Percentiles rank a stretch among this genome's conserved stretches.
Conservation (phyloP, 2,888 invertebrate genomes). For the Tetrapedia diversipes region DNA sequence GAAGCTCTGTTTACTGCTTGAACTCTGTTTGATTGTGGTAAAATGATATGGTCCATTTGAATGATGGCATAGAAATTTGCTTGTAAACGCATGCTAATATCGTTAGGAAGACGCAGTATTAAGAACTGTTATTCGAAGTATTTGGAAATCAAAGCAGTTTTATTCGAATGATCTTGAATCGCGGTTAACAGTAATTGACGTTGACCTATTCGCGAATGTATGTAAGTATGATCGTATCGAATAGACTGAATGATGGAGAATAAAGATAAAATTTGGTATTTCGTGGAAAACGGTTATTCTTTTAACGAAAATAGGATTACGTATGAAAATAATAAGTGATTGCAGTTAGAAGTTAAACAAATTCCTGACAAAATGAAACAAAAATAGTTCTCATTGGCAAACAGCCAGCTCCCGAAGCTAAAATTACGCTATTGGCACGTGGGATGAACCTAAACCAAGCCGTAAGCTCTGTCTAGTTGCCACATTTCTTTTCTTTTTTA, state of each 20-base stretch:
- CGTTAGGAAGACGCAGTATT: no score
- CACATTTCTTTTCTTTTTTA: no score
- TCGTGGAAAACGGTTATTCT: background rate
- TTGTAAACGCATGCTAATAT: no score
- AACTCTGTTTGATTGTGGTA: no score
- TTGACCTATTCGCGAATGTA: slow-evolving; percentile 64
- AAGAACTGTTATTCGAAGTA: slow-evolving; percentile 5
- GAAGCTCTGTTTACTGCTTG: no score
- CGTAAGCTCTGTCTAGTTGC: no score
- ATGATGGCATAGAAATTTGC: no score
- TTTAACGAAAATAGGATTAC: background rate
- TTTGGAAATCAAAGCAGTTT: slow-evolving; percentile 25
- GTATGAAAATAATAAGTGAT: background rate
- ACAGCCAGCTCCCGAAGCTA: slow-evolving; percentile 37
- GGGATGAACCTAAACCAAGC: no score
- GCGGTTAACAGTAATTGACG: slow-evolving; percentile 71
- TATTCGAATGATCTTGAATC: slow-evolving; percentile 69
- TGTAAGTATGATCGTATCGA: no score
- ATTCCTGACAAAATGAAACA: slow-evolving; percentile 43
- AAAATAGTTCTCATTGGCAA: slow-evolving; percentile 66
- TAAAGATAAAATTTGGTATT: slow-evolving; percentile 22
- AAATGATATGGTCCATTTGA: no score
- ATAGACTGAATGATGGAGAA: slow-evolving; percentile 45
- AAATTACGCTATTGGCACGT: no score
- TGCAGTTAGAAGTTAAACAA: slow-evolving; percentile 7